These are phyloP conservation scores for Rostratula benghalensis DNA, from an alignment of 2,113 vertebrate genomes.

Conservation along the genomic window DNA sequence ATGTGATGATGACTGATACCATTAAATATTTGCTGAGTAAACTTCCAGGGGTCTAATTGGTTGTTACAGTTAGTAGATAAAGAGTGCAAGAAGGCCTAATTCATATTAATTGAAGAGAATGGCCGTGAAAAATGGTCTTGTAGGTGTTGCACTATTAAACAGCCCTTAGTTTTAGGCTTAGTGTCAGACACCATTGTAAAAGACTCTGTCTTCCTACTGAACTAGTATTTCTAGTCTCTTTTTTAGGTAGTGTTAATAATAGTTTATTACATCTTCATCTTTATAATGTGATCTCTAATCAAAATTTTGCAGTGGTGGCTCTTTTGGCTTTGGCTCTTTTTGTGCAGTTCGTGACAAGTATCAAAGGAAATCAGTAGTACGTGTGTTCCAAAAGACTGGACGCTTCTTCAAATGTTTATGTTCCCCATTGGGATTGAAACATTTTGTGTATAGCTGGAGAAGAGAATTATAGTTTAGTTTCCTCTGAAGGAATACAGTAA, in stretches of 20 bases:
- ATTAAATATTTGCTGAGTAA: conserved; percentile 44
- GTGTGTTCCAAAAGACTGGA: not conserved
- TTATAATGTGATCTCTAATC: not conserved
- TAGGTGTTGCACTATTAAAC: not conserved
- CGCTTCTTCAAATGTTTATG: not conserved
- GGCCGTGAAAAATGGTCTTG: not conserved
- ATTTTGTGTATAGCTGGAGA: not conserved
- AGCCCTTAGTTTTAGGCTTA: not conserved
- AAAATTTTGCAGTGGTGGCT: not conserved
- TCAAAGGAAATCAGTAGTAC: not conserved
- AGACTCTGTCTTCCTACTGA: not conserved
- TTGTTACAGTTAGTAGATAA: not conserved
- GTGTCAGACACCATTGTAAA: not conserved
- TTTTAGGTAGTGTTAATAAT: not conserved
- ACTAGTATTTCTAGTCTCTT: not conserved
- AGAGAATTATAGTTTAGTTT: not conserved
- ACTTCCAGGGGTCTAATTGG: not conserved
- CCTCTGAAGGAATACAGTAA: not conserved
- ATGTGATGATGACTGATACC: not conserved
- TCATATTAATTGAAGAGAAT: not conserved
- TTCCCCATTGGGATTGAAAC: not conserved
- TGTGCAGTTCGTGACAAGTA: not conserved
- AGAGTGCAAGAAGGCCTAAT: not conserved
- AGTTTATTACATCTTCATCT: not conserved
- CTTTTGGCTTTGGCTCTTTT: not conserved